phyloP scores from a whole-genome alignment of 2,113 vertebrate genomes.

The Gymnocephalus cernua region DNA sequence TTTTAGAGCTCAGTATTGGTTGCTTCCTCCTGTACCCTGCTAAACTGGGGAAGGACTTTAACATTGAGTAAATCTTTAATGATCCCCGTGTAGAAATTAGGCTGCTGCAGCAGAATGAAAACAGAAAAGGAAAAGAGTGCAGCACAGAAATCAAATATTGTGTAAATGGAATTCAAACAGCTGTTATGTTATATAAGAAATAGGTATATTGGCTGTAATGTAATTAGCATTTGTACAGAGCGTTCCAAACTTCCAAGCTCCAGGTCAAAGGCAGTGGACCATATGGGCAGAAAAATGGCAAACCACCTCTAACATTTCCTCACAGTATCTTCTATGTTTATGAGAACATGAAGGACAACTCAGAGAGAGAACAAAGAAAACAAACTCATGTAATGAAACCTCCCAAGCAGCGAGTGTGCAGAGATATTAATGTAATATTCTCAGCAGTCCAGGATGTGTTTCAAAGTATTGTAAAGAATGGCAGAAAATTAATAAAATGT shows the following conservation, averaged over 20 bases:
- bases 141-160: neutral
- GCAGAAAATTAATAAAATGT: neutral
- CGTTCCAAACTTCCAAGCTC: neutral
- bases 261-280: neutral
- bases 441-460: neutral
- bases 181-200: conserved; percentile 27
- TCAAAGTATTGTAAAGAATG: neutral
- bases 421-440: neutral
- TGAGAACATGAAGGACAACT: neutral
- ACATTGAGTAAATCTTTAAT: conserved; percentile 23
- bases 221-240: conserved; percentile 1
- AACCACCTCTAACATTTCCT: neutral
- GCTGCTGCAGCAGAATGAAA: neutral
- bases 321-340: neutral
- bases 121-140: neutral
- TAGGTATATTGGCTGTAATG: conserved; percentile 8
- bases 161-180: conserved; percentile 13
- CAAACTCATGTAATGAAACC: neutral
- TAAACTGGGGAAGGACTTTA: neutral
- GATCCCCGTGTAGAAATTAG: neutral
- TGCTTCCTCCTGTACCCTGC: neutral
- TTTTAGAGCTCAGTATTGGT: neutral
- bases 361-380: neutral
- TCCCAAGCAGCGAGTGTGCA: neutral
- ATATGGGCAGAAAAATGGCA: neutral